A percentile compares a stretch with the other conserved stretches of the same genome.
Evolutionary conservation across 2,888 invertebrate genomes (phyloP).

Genomic region (Gandaritis pyraliata): DNA sequence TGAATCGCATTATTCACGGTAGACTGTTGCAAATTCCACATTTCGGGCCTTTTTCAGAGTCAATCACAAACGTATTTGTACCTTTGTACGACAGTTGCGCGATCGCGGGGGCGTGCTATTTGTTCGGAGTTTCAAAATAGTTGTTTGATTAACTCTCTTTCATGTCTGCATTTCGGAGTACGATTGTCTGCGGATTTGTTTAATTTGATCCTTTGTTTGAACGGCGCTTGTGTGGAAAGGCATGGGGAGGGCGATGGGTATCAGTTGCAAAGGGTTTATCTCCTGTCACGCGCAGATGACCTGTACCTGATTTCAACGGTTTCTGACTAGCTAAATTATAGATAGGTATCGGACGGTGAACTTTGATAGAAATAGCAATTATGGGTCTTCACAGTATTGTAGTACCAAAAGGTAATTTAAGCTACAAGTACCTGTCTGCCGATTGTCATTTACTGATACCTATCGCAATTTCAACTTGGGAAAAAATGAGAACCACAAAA

Average conservation of each 20-base stretch:
- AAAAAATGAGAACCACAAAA: background rate
- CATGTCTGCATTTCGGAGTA: conserved; percentile 71
- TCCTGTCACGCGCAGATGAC: conserved; percentile 71
- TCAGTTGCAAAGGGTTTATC: conserved; percentile 68
- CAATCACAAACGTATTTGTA: conserved; percentile 76
- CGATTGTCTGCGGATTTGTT: conserved; percentile 81
- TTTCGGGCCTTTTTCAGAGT: conserved; percentile 52
- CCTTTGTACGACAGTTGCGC: conserved; percentile 64
- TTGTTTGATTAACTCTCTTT: conserved; percentile 84
- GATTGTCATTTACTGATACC: background rate
- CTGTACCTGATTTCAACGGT: conserved; percentile 59
- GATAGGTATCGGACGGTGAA: conserved; percentile 27
- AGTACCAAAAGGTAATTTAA: background rate
- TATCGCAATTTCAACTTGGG: background rate
- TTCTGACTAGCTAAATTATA: conserved; percentile 28
- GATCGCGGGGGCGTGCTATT: conserved; percentile 69
- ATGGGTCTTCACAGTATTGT: conserved; percentile 3
- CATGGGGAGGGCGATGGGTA: conserved; percentile 67
- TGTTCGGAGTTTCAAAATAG: conserved; percentile 67
- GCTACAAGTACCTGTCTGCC: background rate
- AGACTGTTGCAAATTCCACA: conserved; percentile 48
- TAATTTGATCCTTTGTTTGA: conserved; percentile 83
- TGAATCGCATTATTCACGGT: conserved; percentile 66
- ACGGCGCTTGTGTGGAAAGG: conserved; percentile 75
- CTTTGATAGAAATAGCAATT: conserved; percentile 26